phyloP scores from a whole-genome alignment of 2,888 invertebrate species.

The Drosophila borealis region DNA sequence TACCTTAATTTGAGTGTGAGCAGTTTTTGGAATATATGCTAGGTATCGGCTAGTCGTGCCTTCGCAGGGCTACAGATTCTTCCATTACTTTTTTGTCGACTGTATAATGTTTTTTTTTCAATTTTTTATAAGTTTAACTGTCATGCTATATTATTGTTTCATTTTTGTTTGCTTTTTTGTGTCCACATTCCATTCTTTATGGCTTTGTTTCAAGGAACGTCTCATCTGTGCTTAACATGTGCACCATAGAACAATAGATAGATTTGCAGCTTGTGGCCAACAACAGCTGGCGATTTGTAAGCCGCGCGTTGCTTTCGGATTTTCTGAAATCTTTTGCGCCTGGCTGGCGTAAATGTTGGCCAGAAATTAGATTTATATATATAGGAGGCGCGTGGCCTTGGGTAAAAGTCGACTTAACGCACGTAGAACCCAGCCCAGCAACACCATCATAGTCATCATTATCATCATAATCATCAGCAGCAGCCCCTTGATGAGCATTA shows the following conservation, averaged over 20 bases:
- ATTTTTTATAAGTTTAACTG: slow-evolving; percentile 70
- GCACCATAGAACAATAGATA: slow-evolving; percentile 38
- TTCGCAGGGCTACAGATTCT: background rate
- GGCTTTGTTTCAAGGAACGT: slow-evolving; percentile 41
- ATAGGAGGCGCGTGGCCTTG: slow-evolving; percentile 13
- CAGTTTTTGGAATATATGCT: background rate
- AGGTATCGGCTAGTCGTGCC: background rate
- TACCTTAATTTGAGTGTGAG: background rate
- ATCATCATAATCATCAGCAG: slow-evolving; percentile 25
- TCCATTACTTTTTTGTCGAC: slow-evolving; percentile 6
- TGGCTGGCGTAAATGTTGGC: slow-evolving; percentile 38
- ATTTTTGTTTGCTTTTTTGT: slow-evolving; percentile 24
- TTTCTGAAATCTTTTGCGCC: slow-evolving; percentile 38
- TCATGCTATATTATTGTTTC: slow-evolving; percentile 48
- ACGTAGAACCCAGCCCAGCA: slow-evolving; percentile 4
- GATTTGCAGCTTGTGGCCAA: slow-evolving; percentile 29
- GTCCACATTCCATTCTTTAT: slow-evolving; percentile 53
- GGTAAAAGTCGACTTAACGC: slow-evolving; percentile 9
- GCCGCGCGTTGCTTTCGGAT: slow-evolving; percentile 22
- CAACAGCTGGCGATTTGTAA: slow-evolving; percentile 45
- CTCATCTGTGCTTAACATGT: slow-evolving; percentile 45
- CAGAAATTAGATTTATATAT: slow-evolving; percentile 42
- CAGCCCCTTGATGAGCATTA: slow-evolving; percentile 35
- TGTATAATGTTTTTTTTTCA: slow-evolving; percentile 49
- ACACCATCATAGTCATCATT: slow-evolving; percentile 3